Base-by-base conservation (phyloP, 2,113 vertebrate genomes). In the Ursus arctos region DNA sequence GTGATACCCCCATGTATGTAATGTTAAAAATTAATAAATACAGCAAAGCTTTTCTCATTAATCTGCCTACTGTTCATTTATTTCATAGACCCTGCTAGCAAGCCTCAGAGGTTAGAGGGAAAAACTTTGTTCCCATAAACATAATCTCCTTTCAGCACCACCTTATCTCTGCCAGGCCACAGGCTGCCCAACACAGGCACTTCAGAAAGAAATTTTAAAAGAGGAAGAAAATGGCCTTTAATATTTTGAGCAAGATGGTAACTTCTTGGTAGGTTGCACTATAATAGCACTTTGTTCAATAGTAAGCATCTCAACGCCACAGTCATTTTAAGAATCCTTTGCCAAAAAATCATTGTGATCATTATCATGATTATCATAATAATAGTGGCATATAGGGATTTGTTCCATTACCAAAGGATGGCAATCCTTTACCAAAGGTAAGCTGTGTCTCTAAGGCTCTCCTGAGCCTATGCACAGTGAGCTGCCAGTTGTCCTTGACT, bases 301-400 rank as follows among this genome's bases (percentile, higher is more conserved):
- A 76, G 31, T 55, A 88, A 80, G 51, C 47, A 51, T 91, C 31
- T 91, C 47, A 31, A 47, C 40, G 26, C 33, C 76, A 92, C 31
- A 71, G 53, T 79, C 51, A 80, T 87, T 74, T 84, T n/a, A 88
- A 87, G 36, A 86, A 88, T 7, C 21, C 31, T 94, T 96, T 83
- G 87, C 26, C 33, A 92, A 55, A 77, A 93, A 77, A 81, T 67
- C 14, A 81, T 59, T 15, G 74, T 72, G 4, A 53, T 67, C 7
- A 40, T 55, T 43, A 36, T 63, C 10, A 51, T 21, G 19, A 61
- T 43, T 28, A 53, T 72, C 72, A 28, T 36, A 43, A 49, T 59
- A 74, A 51, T 19, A 21, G 49, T 90, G 16, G 24, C 19, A 31
- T 24, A 31, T 8, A 79, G 26, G 4, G 16, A 74, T 88, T 82